Conservation (phyloP, 2,888 invertebrate species). For the Protophormia terraenovae region DNA sequence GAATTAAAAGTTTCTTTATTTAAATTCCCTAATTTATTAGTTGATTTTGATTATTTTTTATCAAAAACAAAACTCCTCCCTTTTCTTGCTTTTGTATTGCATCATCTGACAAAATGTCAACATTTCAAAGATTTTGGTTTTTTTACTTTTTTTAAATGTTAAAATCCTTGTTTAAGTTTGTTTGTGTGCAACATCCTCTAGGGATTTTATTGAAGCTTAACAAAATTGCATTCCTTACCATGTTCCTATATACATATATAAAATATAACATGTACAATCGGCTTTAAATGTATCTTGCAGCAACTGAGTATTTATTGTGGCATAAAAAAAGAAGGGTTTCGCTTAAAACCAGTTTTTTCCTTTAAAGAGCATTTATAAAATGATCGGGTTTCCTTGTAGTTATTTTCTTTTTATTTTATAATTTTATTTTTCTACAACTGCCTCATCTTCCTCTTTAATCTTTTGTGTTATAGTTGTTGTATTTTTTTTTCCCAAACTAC, state of each 20-base stretch:
- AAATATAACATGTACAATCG: slow-evolving; percentile 19
- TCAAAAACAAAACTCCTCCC: background rate
- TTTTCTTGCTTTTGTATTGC: slow-evolving; percentile 12
- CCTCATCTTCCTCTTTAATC: slow-evolving; percentile 41
- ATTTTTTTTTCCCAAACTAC: background rate
- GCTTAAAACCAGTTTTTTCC: slow-evolving; percentile 44
- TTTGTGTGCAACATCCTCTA: slow-evolving; percentile 40
- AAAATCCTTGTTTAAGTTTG: background rate
- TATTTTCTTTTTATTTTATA: slow-evolving; percentile 2
- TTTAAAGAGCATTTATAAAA: slow-evolving; percentile 49
- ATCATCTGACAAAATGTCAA: slow-evolving; percentile 65
- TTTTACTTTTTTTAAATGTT: background rate
- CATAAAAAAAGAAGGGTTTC: background rate
- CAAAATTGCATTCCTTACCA: slow-evolving; percentile 36
- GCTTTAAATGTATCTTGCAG: background rate
- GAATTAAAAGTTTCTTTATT: slow-evolving; percentile 46
- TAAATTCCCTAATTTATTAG: slow-evolving; percentile 53
- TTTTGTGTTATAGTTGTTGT: background rate
- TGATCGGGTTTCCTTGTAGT: slow-evolving; percentile 24
- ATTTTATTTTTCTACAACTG: slow-evolving; percentile 11
- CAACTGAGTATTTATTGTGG: background rate
- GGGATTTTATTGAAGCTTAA: slow-evolving; percentile 51
- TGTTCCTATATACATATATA: background rate
- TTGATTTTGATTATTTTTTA: slow-evolving; percentile 5
- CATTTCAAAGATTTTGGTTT: slow-evolving; percentile 58